phyloP scores from a whole-genome alignment of 2,797 vertebrate species.

The Pipistrellus kuhlii region DNA sequence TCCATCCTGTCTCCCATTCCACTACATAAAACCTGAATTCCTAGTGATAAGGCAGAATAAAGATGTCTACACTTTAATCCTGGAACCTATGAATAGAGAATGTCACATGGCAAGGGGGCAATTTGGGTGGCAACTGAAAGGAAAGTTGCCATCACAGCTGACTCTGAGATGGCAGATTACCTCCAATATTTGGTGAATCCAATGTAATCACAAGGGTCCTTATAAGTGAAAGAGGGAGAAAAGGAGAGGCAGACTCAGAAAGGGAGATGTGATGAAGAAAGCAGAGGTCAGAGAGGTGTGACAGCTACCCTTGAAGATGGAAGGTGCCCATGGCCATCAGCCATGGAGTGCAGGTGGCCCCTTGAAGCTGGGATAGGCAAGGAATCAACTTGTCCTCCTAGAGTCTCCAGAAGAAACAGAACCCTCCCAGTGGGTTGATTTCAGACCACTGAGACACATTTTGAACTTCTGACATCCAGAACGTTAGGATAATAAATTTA shows the following conservation, averaged over 20 bases:
- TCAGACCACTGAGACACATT: neutral
- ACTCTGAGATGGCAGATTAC: neutral
- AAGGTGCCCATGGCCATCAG: neutral
- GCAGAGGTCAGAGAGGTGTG: neutral
- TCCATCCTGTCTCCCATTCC: too few species aligned
- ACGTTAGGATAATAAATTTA: neutral
- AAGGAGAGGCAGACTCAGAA: neutral
- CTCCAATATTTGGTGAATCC: neutral
- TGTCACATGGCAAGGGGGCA: too few species aligned
- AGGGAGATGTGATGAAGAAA: too few species aligned
- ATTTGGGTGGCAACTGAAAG: neutral
- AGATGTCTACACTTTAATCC: too few species aligned
- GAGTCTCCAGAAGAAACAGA: neutral
- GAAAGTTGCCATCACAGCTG: neutral
- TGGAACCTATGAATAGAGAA: neutral
- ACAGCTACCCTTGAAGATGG: rapidly evolving
- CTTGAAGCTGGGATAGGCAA: neutral
- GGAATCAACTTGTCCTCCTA: neutral
- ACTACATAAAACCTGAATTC: neutral
- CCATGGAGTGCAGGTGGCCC: rapidly evolving
- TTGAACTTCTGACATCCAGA: neutral
- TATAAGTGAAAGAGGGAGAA: neutral
- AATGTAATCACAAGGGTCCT: neutral
- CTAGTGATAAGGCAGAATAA: neutral
- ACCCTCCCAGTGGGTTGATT: too few species aligned